A percentile compares a stretch with the other conserved stretches of the same genome.
Evolutionary conservation across 2,888 invertebrate genomes (phyloP).

Genomic region (Synergus itoensis): DNA sequence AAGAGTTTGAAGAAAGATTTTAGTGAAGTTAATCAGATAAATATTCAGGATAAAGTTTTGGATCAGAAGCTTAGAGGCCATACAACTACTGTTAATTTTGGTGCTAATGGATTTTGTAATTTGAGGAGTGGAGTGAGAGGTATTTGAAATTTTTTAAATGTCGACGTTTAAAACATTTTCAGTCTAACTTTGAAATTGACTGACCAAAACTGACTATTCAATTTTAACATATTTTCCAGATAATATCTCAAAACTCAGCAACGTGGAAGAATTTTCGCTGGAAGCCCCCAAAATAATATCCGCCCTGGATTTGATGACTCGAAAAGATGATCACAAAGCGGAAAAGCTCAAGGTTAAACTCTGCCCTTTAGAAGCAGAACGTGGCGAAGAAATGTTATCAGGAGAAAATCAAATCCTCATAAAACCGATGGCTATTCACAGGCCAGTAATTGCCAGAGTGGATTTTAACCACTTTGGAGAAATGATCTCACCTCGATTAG

Average conservation of each 20-base stretch:
- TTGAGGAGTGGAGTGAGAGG: constrained; percentile 56
- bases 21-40: constrained; percentile 38
- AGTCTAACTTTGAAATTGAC: background rate
- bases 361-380: background rate
- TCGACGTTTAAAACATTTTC: too few species aligned
- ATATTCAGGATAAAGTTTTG: constrained; percentile 46
- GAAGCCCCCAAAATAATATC: constrained; percentile 37
- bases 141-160: constrained; percentile 30
- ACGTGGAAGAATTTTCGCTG: constrained; percentile 12
- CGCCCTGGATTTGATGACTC: constrained; percentile 26
- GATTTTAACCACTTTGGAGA: constrained; percentile 56
- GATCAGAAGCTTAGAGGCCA: constrained; percentile 59
- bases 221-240: background rate
- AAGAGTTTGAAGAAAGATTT: constrained; percentile 3
- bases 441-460: constrained; percentile 61
- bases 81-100: constrained; percentile 68
- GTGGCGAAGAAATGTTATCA: constrained; percentile 42
- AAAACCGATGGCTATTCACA: constrained; percentile 63
- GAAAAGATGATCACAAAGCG: constrained; percentile 1
- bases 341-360: background rate
- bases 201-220: background rate
- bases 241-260: constrained; percentile 7
- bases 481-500: constrained; percentile 5
- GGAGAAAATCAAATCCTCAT: constrained; percentile 64
- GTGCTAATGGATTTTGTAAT: constrained; percentile 50